Conservation (phyloP, 1,140 invertebrate species). For the Drosophila arizonae region DNA sequence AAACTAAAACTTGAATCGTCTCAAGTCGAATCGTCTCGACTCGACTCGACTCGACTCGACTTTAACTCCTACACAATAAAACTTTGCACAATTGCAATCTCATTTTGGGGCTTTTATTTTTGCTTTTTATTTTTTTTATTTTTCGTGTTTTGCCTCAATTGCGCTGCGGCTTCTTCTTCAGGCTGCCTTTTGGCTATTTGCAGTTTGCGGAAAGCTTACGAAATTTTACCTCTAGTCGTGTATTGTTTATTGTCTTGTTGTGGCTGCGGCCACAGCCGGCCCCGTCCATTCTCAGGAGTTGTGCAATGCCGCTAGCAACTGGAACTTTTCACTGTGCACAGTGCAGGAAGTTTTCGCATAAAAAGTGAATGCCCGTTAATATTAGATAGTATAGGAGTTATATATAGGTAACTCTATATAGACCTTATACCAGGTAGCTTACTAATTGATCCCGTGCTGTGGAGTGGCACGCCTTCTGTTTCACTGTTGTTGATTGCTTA, state of each 20-base stretch:
- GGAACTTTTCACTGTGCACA: constrained; percentile 33
- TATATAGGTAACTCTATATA: constrained; percentile 6
- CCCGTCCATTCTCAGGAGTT: constrained; percentile 51
- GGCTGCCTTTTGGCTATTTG: constrained; percentile 47
- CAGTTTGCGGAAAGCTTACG: constrained; percentile 51
- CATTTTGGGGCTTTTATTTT: constrained; percentile 26
- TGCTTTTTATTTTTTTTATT: neutral
- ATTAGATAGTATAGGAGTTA: neutral
- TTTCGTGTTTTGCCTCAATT: constrained; percentile 29
- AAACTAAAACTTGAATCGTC: too few relatives aligned
- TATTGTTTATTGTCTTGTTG: constrained; percentile 44
- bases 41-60: neutral
- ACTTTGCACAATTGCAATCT: constrained; percentile 58
- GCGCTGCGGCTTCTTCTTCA: constrained; percentile 43
- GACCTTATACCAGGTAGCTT: constrained; percentile 1
- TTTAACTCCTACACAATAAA: constrained; percentile 41
- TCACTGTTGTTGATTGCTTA: constrained; percentile 41
- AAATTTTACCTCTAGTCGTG: constrained; percentile 38
- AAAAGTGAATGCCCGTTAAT: constrained; percentile 43
- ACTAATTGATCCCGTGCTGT: constrained; percentile 55
- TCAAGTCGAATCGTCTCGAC: neutral
- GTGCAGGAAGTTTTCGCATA: constrained; percentile 35
- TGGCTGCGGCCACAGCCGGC: neutral
- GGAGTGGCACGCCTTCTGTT: constrained; percentile 49
- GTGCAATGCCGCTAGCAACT: constrained; percentile 36